A percentile compares a stretch with the other conserved stretches of the same genome.
These are phyloP conservation scores for Rhimphoctona megacephalus DNA, from an alignment of 2,888 invertebrate species.

Conservation along the genomic window DNA sequence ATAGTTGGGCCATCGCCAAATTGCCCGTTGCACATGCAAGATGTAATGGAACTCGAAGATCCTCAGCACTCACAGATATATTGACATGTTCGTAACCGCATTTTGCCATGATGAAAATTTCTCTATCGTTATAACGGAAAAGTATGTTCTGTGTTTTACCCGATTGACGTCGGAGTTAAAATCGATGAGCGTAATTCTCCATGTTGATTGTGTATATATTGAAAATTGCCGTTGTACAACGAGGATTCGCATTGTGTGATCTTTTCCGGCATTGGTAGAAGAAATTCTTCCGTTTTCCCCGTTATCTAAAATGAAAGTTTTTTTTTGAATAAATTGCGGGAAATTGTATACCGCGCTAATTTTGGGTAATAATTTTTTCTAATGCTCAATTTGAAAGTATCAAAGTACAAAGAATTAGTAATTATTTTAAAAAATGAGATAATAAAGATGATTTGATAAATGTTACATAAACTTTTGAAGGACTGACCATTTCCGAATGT, in stretches of 20 bases:
- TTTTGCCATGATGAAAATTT: constrained; percentile 85
- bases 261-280: constrained; percentile 79
- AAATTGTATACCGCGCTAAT: no score
- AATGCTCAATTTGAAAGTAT: neutral
- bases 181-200: constrained; percentile 95
- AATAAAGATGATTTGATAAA: neutral
- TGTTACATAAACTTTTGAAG: constrained; percentile 78
- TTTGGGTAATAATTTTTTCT: no score
- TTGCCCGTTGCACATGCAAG: constrained; percentile 96
- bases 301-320: constrained; percentile 69
- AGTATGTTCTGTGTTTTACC: constrained; percentile 75
- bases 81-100: constrained; percentile 91
- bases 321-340: no score
- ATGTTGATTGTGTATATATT: constrained; percentile 82
- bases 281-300: constrained; percentile 80
- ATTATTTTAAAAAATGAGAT: neutral
- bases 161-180: constrained; percentile 95
- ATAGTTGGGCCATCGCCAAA: constrained; percentile 94
- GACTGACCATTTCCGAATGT: constrained; percentile 79
- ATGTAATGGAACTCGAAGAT: constrained; percentile 93
- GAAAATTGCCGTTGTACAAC: constrained; percentile 79
- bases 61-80: constrained; percentile 90
- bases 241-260: constrained; percentile 76
- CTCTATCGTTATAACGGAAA: neutral
- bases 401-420: neutral